These are phyloP conservation scores for Emmelina monodactyla DNA, from an alignment of 2,888 invertebrate species.

Conservation along the genomic window DNA sequence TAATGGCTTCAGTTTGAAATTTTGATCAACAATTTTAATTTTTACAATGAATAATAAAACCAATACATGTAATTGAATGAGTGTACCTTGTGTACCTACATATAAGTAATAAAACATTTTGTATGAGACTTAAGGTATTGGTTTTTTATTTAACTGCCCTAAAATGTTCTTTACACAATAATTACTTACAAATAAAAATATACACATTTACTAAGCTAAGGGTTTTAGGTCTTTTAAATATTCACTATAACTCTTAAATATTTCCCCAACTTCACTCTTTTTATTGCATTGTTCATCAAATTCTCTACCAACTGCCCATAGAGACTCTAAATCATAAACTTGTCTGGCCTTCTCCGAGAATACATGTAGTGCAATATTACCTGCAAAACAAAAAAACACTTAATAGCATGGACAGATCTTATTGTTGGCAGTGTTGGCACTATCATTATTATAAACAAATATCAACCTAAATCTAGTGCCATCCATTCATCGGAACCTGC, in stretches of 20 bases:
- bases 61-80: conserved; percentile 36
- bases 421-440: no score
- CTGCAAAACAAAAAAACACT: conserved; percentile 49
- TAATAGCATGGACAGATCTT: no score
- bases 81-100: conserved; percentile 40
- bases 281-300: conserved; percentile 76
- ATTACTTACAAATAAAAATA: no score
- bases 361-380: conserved; percentile 91
- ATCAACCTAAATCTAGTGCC: conserved; percentile 85
- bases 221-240: conserved; percentile 72
- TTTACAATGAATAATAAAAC: not conserved
- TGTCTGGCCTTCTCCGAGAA: conserved; percentile 75
- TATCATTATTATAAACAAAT: conserved; percentile 8
- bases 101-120: conserved; percentile 63
- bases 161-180: no score
- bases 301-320: conserved; percentile 88
- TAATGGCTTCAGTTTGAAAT: not conserved
- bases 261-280: conserved; percentile 67
- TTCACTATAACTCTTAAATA: conserved; percentile 72
- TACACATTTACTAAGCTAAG: conserved; percentile 30
- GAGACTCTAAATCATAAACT: conserved; percentile 85
- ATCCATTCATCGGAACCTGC: conserved; percentile 81
- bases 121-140: conserved; percentile 54
- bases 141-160: conserved; percentile 25
- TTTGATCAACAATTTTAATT: not conserved